These are phyloP conservation scores for Scalopus aquaticus DNA, from an alignment of 2,113 vertebrate species.

Conservation along the genomic window DNA sequence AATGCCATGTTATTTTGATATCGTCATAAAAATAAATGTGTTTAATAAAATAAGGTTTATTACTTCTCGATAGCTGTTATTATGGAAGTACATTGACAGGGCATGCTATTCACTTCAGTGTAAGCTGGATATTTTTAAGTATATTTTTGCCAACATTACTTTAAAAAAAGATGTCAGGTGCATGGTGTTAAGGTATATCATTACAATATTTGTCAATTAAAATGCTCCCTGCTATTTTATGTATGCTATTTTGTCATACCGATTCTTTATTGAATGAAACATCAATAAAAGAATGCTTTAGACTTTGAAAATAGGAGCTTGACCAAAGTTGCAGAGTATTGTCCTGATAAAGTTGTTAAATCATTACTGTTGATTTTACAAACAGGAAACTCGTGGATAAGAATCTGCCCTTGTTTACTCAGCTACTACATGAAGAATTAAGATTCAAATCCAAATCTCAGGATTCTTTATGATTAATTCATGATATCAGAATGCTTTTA, in stretches of 20 bases:
- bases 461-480: neutral
- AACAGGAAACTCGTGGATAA: neutral
- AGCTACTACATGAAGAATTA: neutral
- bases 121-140: neutral
- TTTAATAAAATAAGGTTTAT: neutral
- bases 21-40: neutral
- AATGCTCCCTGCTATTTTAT: neutral
- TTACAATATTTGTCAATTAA: neutral
- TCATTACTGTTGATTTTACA: neutral
- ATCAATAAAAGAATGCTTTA: neutral
- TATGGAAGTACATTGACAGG: neutral
- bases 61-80: neutral
- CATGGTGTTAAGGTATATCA: neutral
- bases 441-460: neutral
- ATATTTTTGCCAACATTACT: neutral
- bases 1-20: neutral
- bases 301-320: neutral
- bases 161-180: neutral
- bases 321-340: neutral
- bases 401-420: neutral
- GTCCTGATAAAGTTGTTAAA: neutral
- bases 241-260: neutral
- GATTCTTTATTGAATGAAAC: neutral
- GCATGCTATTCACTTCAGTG: neutral
- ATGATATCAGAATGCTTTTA: neutral